Evolutionary conservation across 2,888 invertebrate species (phyloP).

Genomic region (Drosophila rubida): DNA sequence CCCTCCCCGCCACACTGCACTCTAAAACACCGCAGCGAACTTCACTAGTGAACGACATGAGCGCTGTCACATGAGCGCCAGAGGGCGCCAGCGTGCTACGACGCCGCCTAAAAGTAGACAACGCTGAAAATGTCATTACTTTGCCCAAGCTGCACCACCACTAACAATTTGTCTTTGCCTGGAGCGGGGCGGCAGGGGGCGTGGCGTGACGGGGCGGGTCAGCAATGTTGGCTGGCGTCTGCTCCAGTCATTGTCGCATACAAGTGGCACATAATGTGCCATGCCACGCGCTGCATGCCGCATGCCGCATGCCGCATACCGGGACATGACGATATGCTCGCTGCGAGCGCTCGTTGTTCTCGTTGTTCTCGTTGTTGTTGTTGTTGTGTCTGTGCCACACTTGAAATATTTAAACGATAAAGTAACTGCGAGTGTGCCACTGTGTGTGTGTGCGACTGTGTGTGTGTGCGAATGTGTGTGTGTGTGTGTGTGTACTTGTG

Average conservation of each 20-base stretch:
- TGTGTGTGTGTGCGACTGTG: conserved; percentile 10
- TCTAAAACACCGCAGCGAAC: neutral
- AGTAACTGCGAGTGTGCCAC: conserved; percentile 23
- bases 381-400: conserved; percentile 55
- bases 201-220: neutral
- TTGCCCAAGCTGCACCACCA: conserved; percentile 48
- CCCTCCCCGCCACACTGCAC: neutral
- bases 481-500: conserved; percentile 50
- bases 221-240: conserved; percentile 20
- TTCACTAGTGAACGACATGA: neutral
- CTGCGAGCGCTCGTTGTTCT: conserved; percentile 13
- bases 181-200: neutral
- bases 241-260: conserved; percentile 66
- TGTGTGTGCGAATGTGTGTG: conserved; percentile 15
- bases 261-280: conserved; percentile 68
- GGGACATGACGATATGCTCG: conserved; percentile 49
- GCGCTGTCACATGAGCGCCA: conserved; percentile 17
- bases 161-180: conserved; percentile 72
- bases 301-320: conserved; percentile 28
- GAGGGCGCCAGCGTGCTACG: conserved; percentile 39
- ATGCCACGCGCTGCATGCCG: conserved; percentile 50
- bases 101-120: conserved; percentile 13
- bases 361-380: conserved; percentile 22
- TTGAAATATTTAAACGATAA: conserved; percentile 77
- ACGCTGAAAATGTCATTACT: conserved; percentile 68